These are phyloP conservation scores for Frankliniella intonsa DNA, from an alignment of 2,888 invertebrate species.

Conservation along the genomic window DNA sequence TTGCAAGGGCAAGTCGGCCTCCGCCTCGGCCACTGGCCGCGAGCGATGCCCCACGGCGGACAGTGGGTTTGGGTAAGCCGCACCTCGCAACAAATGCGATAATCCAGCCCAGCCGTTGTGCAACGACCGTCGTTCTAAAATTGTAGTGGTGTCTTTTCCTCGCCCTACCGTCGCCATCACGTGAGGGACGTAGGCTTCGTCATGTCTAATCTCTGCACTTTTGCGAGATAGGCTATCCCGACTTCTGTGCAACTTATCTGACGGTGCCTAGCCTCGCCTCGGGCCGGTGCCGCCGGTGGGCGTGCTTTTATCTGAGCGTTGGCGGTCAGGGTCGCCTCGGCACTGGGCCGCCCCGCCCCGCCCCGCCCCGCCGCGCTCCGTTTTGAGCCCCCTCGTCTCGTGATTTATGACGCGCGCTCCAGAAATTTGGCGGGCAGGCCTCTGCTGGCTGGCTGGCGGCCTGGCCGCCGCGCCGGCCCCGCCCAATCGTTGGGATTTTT, in stretches of 20 bases:
- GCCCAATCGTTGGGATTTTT: no score
- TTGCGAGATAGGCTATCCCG: no score
- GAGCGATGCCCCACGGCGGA: constrained; percentile 1
- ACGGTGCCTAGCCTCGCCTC: no score
- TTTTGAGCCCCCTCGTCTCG: neutral
- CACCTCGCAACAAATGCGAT: neutral
- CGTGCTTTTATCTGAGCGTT: neutral
- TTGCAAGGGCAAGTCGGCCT: neutral
- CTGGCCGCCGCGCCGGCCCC: no score
- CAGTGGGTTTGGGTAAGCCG: constrained; percentile 8
- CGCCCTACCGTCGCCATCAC: no score
- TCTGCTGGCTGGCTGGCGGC: neutral
- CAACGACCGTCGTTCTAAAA: no score
- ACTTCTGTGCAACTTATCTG: no score
- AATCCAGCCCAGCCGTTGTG: no score
- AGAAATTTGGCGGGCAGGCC: neutral
- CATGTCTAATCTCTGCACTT: no score
- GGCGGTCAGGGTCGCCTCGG: neutral
- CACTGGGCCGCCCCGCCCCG: neutral
- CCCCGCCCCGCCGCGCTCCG: no score
- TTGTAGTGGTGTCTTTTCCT: no score
- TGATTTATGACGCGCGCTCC: neutral
- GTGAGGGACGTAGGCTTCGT: no score
- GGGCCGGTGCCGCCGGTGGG: neutral
- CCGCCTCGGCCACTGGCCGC: neutral